Evolutionary conservation across 1,140 invertebrate genomes (phyloP).

Genomic region (Metaphire vulgaris): DNA sequence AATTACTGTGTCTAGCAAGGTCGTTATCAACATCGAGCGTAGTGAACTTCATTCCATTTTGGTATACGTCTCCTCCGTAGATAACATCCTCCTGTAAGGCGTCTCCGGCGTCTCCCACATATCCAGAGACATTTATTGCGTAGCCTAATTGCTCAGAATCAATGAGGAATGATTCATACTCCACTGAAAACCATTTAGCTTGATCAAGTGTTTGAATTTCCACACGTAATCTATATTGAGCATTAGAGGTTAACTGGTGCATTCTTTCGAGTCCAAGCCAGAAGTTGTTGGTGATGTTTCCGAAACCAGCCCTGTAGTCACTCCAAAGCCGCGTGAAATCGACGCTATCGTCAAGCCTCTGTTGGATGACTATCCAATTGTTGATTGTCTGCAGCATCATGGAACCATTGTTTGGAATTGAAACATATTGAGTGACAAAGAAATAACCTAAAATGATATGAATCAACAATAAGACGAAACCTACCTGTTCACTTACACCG

Average conservation of each 20-base stretch:
- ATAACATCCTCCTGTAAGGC: neutral
- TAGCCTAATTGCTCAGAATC: neutral
- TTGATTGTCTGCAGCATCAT: too few relatives aligned
- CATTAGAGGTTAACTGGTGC: neutral
- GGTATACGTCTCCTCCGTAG: neutral
- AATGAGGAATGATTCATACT: neutral
- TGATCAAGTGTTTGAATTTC: neutral
- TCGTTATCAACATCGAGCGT: neutral
- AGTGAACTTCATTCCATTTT: constrained; percentile 5
- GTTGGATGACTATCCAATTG: too few relatives aligned
- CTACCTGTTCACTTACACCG: too few relatives aligned
- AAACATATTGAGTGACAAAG: too few relatives aligned
- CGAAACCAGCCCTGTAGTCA: too few relatives aligned
- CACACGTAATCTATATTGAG: neutral
- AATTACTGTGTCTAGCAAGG: neutral
- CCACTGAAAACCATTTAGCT: neutral
- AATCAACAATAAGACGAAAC: too few relatives aligned
- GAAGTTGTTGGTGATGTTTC: too few relatives aligned
- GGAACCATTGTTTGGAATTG: too few relatives aligned
- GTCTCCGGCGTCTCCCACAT: neutral
- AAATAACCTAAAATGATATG: too few relatives aligned
- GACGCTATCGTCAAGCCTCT: too few relatives aligned
- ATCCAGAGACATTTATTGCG: neutral
- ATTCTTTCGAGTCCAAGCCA: neutral
- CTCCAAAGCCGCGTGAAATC: too few relatives aligned